Evolutionary conservation across 2,888 invertebrate genomes (phyloP).

Genomic region (Ceratothoa steindachneri): DNA sequence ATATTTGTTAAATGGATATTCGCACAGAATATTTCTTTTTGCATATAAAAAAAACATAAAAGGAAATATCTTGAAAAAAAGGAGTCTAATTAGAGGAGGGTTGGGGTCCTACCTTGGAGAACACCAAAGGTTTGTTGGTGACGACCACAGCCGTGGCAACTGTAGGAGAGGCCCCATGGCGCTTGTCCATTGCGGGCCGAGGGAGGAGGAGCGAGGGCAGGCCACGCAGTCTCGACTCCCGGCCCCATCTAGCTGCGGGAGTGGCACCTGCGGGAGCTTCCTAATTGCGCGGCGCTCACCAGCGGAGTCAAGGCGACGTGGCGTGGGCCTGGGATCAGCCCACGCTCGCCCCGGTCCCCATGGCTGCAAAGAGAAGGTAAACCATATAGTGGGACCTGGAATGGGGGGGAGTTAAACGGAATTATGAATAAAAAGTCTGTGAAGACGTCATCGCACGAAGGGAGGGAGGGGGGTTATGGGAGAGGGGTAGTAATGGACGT

Average conservation of each 20-base stretch:
- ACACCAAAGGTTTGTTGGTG: constrained; percentile 6
- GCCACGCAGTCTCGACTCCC: constrained; percentile 10
- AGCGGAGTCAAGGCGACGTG: neutral
- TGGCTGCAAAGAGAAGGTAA: neutral
- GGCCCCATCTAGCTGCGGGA: constrained; percentile 7
- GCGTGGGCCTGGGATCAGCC: neutral
- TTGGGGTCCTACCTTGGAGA: neutral
- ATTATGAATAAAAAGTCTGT: too few species aligned
- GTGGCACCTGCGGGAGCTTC: constrained; percentile 2
- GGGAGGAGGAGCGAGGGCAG: neutral
- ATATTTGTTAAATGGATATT: too few species aligned
- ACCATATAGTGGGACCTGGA: too few species aligned
- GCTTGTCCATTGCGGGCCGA: neutral
- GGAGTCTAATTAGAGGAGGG: too few species aligned
- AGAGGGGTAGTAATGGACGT: too few species aligned
- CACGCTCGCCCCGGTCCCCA: neutral
- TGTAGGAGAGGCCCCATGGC: constrained; percentile 10
- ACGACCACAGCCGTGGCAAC: neutral
- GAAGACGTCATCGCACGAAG: too few species aligned
- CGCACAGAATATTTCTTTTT: too few species aligned
- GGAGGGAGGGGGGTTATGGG: too few species aligned
- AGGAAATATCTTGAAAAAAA: too few species aligned
- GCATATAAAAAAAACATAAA: too few species aligned
- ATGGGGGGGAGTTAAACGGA: too few species aligned
- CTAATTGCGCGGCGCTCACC: constrained; percentile 9